Evolutionary conservation across 2,797 vertebrate species (phyloP).

Genomic region (Syngnathus rostellatus): DNA sequence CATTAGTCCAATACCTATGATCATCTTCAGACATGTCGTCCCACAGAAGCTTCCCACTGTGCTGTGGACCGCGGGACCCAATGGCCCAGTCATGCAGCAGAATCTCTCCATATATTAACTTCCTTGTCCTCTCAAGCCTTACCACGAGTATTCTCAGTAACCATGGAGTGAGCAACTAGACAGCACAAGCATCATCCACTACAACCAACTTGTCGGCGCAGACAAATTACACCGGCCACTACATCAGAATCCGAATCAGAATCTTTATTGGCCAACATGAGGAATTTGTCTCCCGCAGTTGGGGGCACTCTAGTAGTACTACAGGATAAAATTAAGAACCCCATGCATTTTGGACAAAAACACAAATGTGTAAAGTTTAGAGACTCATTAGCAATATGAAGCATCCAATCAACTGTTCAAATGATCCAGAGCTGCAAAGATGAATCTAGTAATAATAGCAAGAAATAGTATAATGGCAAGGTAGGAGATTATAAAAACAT

Average conservation of each 20-base stretch:
- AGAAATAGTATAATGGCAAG: too few species aligned
- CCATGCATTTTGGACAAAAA: too few species aligned
- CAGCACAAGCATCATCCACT: neutral
- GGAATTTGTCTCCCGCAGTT: neutral
- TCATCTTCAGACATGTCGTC: conserved; percentile 72
- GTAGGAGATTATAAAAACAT: too few species aligned
- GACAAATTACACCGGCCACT: neutral
- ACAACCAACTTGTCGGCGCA: too few species aligned
- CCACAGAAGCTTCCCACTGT: conserved; percentile 61
- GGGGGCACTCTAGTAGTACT: neutral
- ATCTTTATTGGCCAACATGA: neutral
- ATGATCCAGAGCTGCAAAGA: too few species aligned
- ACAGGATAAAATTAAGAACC: neutral
- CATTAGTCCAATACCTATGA: conserved; percentile 73
- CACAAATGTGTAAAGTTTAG: neutral
- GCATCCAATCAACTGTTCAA: neutral
- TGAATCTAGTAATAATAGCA: too few species aligned
- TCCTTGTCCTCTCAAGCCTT: conserved; percentile 55
- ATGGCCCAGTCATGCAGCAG: conserved; percentile 70
- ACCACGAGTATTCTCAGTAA: conserved; percentile 42
- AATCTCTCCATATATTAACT: conserved; percentile 66
- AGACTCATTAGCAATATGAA: neutral
- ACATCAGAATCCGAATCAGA: neutral
- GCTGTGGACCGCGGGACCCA: conserved; percentile 54
- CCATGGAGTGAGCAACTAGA: conserved; percentile 16